Evolutionary conservation across 2,888 invertebrate species (phyloP), one percentile per base, ranked within the genome.

Genomic region (Byasa hedistus): DNA sequence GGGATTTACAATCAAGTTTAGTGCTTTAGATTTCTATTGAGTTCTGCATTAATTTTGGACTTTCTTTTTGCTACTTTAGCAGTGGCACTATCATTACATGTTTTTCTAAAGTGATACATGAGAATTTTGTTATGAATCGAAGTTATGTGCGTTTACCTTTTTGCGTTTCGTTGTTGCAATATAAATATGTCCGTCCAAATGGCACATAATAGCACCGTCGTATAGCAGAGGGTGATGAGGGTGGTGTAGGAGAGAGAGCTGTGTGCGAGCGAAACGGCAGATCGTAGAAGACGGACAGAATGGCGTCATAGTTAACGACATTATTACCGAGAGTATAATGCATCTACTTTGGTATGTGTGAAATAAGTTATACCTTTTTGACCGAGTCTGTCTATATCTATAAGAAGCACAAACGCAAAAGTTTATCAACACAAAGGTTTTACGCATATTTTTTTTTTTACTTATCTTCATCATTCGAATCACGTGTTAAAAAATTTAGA

Each of bases 251-350:
- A 68, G 79, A 72, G 75, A 71, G 63, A 61, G 59, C 48, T 54
- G 64, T 59, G 73, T 66, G 69, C 51, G 77, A 82, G 65, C 66
- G 81, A 72, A 83, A 82, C 61, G 72, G 67, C 51, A 72, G 72
- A 79, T 71, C 71, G 65, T 78, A 79, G 83, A 79, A 79, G 80
- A 79, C 79, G 86, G 86, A 84, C 87, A 84, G 75, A 75, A 85
- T 83, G 82, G 83, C 81, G 82, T 82, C 77, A 76, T 70, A 72
- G 59, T 57, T 67, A 57, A 65, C 58, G 51, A 57, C 39, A 57
- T 66, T 70, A 65, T 61, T 70, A 69, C 69, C 69, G 68, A 68
- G 65, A 68, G 68, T 71, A 70, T 72, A 69, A 72, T 58, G 61
- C 60, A 39, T 64, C 23, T 57, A 51, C 54, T 39, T 57, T 22